phyloP scores from a whole-genome alignment of 2,888 invertebrate genomes.

The Trachelus troglodyta region DNA sequence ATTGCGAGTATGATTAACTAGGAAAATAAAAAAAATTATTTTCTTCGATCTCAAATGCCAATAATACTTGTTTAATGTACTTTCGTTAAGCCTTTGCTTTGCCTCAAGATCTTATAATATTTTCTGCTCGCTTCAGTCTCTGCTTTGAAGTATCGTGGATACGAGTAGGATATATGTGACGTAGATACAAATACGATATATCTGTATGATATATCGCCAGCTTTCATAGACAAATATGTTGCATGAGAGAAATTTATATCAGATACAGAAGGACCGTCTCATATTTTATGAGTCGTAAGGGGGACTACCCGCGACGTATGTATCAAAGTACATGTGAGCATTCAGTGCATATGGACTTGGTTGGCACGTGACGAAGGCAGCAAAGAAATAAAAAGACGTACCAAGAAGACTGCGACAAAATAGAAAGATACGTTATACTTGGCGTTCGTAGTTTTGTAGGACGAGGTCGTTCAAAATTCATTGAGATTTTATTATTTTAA shows the following conservation, averaged over 20 bases:
- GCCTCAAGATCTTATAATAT: background rate
- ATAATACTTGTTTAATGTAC: background rate
- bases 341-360: background rate
- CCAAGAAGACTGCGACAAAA: background rate
- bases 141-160: background rate
- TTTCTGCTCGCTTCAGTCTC: background rate
- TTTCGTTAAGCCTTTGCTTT: background rate
- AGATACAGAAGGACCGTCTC: conserved; percentile 17
- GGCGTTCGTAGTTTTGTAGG: background rate
- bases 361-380: background rate
- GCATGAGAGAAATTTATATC: conserved; percentile 15
- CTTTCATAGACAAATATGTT: conserved; percentile 6
- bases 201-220: conserved; percentile 7
- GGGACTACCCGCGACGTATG: background rate
- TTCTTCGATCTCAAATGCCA: background rate
- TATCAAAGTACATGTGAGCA: background rate
- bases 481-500: background rate
- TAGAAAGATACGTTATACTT: background rate
- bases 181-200: conserved; percentile 4
- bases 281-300: conserved; percentile 15
- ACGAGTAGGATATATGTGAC: background rate
- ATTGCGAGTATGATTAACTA: background rate
- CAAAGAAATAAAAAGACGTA: background rate
- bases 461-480: background rate
- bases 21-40: background rate